phyloP scores from a whole-genome alignment of 2,113 vertebrate genomes.

The Isurus oxyrinchus region DNA sequence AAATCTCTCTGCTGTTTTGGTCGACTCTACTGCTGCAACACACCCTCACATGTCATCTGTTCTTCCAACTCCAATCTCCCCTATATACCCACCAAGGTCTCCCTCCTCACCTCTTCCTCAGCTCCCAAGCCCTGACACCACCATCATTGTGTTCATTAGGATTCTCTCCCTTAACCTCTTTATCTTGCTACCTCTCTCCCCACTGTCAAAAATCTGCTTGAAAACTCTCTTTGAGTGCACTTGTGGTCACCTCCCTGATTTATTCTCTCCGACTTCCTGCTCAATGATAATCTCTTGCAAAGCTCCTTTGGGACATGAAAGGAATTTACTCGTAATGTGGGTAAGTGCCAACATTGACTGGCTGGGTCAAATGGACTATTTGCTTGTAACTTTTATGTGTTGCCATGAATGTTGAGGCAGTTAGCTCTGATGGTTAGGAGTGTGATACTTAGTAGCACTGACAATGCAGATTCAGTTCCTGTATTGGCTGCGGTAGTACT shows the following conservation, averaged over 20 bases:
- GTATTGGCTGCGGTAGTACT: neutral
- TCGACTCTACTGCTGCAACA: neutral
- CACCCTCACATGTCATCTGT: neutral
- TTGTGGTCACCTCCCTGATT: neutral
- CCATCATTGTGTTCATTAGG: neutral
- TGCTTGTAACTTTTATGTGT: neutral
- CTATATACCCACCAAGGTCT: too few species aligned
- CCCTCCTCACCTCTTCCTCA: neutral
- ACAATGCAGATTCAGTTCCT: neutral
- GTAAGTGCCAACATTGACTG: neutral
- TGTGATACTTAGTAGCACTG: too few species aligned
- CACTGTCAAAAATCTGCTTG: neutral
- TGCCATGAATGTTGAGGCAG: neutral
- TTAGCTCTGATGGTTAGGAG: neutral
- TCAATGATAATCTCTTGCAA: neutral
- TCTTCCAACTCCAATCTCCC: neutral
- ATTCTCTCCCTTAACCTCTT: neutral
- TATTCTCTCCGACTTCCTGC: neutral
- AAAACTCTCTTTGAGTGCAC: neutral
- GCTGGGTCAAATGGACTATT: neutral
- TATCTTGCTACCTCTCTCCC: neutral
- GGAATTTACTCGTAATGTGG: neutral
- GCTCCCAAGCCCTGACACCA: neutral
- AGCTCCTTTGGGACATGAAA: neutral
- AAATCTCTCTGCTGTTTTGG: neutral